These are phyloP conservation scores for Crocuta crocuta DNA, from an alignment of 2,113 vertebrate genomes.

Conservation along the genomic window DNA sequence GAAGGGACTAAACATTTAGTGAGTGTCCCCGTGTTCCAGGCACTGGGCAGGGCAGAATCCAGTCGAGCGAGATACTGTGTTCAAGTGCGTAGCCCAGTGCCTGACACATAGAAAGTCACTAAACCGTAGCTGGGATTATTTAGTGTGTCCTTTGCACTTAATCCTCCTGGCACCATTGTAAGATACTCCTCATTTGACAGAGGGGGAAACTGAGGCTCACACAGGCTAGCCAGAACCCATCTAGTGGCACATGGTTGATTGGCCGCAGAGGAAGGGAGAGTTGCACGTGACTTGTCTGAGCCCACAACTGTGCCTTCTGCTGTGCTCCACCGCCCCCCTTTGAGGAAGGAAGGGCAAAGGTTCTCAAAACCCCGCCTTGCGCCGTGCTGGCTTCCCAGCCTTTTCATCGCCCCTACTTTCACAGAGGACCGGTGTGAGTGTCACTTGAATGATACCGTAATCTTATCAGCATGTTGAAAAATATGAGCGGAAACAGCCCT, in stretches of 20 bases:
- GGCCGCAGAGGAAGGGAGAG: neutral
- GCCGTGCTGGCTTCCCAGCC: neutral
- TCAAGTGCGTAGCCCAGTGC: neutral
- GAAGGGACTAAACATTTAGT: neutral
- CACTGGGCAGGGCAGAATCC: neutral
- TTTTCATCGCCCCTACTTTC: constrained; percentile 15
- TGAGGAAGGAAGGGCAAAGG: constrained; percentile 65
- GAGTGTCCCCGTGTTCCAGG: neutral
- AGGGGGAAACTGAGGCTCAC: neutral
- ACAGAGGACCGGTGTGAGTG: neutral
- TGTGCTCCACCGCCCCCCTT: neutral
- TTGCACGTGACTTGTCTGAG: neutral
- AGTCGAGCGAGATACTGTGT: neutral
- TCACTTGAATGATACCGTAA: neutral
- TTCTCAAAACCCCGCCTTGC: neutral
- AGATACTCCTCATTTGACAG: neutral
- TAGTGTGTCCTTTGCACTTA: neutral
- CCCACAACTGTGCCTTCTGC: neutral
- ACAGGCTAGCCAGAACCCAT: neutral
- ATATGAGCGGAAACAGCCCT: neutral
- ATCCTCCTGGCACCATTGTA: neutral
- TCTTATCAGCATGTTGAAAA: constrained; percentile 50
- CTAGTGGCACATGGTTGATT: neutral
- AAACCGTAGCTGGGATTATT: neutral
- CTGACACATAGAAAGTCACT: neutral